Percentiles rank a stretch among this genome's conserved stretches.
phyloP scores from a whole-genome alignment of 1,140 invertebrate species.

The Parasteatoda tepidariorum region DNA sequence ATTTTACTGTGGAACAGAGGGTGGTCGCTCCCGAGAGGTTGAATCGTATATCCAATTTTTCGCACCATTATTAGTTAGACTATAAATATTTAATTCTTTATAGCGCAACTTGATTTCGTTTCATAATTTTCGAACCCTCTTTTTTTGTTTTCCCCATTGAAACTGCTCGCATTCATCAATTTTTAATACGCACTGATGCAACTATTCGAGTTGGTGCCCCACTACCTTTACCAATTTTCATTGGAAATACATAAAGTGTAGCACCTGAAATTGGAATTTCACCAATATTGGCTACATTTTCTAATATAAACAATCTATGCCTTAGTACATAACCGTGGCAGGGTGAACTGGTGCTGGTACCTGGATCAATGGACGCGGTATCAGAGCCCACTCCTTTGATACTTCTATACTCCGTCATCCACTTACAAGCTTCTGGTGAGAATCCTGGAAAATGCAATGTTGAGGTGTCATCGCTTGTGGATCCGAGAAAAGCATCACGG shows the following conservation, averaged over 20 bases:
- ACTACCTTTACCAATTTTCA: conserved; percentile 63
- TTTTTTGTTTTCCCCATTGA: too few species aligned
- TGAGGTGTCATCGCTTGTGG: conserved; percentile 33
- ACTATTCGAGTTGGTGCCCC: conserved; percentile 62
- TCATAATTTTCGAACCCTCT: too few species aligned
- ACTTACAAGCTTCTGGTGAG: conserved; percentile 72
- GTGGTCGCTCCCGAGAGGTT: too few species aligned
- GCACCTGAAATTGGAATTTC: conserved; percentile 61
- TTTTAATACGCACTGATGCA: too few species aligned
- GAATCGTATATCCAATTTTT: too few species aligned
- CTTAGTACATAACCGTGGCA: conserved; percentile 7
- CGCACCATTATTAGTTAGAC: too few species aligned
- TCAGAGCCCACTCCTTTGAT: conserved; percentile 76
- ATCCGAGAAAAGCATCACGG: conserved; percentile 61
- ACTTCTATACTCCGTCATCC: conserved; percentile 72
- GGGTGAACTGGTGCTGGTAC: conserved; percentile 69
- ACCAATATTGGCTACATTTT: conserved; percentile 63
- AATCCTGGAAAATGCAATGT: conserved; percentile 69
- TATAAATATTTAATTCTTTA: too few species aligned
- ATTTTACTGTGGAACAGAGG: too few species aligned
- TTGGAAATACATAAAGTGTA: conserved; percentile 62
- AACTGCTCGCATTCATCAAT: too few species aligned
- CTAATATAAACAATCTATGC: conserved; percentile 28
- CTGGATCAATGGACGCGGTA: conserved; percentile 73
- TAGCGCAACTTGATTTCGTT: too few species aligned